These are phyloP conservation scores for Coelinius sp. DNA, from an alignment of 2,888 invertebrate genomes.

Conservation along the genomic window DNA sequence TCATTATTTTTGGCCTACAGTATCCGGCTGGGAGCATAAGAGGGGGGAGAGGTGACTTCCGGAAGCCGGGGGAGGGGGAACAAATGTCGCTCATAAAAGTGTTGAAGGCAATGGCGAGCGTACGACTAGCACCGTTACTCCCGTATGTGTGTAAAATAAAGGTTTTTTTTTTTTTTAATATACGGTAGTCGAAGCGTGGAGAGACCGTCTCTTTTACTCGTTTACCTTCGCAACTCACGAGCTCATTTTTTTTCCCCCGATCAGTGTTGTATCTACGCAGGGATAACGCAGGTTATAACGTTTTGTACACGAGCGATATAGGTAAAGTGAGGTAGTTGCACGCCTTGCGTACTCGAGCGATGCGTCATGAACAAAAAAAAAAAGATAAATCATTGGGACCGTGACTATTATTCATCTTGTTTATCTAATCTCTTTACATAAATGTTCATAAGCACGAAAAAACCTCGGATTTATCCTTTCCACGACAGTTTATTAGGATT, in stretches of 20 bases:
- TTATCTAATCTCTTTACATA: no score
- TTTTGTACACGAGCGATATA: slow-evolving; percentile 9
- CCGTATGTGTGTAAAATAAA: slow-evolving; percentile 20
- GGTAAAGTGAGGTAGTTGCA: slow-evolving; percentile 17
- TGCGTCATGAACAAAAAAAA: slow-evolving; percentile 44
- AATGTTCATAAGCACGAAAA: no score
- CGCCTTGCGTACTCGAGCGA: slow-evolving; percentile 36
- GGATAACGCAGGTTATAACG: slow-evolving; percentile 5
- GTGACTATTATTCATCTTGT: slow-evolving; percentile 32
- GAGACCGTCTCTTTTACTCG: slow-evolving; percentile 36
- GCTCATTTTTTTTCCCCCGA: slow-evolving; percentile 18
- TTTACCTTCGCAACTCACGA: slow-evolving; percentile 18
- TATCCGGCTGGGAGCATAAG: background rate
- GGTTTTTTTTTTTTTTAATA: no score
- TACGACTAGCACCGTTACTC: slow-evolving; percentile 36
- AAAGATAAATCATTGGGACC: slow-evolving; percentile 39
- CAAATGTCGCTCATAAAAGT: slow-evolving; percentile 18
- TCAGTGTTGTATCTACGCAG: background rate
- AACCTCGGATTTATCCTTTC: no score
- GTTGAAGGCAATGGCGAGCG: slow-evolving; percentile 17
- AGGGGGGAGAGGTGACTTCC: background rate
- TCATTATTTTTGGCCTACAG: background rate
- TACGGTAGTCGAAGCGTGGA: slow-evolving; percentile 15
- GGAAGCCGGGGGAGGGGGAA: slow-evolving; percentile 1
- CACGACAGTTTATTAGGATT: background rate